These are phyloP conservation scores for Chloropsis hardwickii DNA, from an alignment of 2,113 vertebrate species.

Conservation along the genomic window DNA sequence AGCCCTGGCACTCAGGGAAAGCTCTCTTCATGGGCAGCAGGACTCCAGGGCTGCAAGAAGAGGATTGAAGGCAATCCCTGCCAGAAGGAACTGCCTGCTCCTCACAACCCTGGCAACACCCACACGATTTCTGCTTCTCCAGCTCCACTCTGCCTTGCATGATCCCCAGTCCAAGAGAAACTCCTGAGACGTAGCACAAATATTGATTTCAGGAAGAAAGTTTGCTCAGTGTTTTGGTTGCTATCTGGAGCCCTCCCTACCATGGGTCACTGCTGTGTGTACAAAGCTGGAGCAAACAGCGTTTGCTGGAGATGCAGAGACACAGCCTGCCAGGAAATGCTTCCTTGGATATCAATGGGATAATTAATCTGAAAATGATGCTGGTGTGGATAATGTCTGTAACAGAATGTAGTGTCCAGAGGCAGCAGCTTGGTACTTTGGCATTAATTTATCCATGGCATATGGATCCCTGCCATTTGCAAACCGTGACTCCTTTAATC, in stretches of 20 bases:
- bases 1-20: neutral
- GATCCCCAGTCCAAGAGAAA: neutral
- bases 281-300: neutral
- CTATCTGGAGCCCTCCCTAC: neutral
- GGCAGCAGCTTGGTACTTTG: neutral
- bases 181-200: neutral
- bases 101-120: neutral
- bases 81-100: neutral
- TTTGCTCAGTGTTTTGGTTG: neutral
- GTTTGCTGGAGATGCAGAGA: neutral
- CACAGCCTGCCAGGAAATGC: neutral
- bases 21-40: neutral
- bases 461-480: neutral
- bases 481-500: neutral
- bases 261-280: neutral
- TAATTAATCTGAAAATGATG: neutral
- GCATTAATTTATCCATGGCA: neutral
- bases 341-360: neutral
- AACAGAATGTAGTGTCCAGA: neutral
- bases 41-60: neutral
- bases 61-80: neutral
- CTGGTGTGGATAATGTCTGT: neutral
- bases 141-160: neutral
- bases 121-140: neutral
- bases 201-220: neutral